These are phyloP conservation scores for Echinops telfairi DNA, from an alignment of 2,113 vertebrate genomes.

Conservation along the genomic window DNA sequence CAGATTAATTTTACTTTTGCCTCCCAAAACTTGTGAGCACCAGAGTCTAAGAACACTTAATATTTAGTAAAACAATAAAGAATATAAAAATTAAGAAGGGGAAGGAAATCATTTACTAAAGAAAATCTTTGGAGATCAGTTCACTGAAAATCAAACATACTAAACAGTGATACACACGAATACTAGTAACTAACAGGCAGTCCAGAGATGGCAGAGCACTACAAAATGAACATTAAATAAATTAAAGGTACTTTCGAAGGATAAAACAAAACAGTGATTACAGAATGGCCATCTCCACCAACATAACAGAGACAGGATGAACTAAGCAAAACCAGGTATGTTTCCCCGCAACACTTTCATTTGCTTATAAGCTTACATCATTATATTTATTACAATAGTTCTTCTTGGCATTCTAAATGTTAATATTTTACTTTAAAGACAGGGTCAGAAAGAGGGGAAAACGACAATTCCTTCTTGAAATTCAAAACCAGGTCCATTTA, in stretches of 20 bases:
- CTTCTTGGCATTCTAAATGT: slow-evolving; percentile 27
- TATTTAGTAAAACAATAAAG: slow-evolving; percentile 77
- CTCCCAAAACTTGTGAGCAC: slow-evolving; percentile 77
- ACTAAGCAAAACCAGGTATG: background rate
- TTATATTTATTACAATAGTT: slow-evolving; percentile 59
- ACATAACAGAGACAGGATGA: slow-evolving; percentile 7
- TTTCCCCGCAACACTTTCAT: slow-evolving; percentile 25
- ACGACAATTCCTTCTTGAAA: slow-evolving; percentile 53
- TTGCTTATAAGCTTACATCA: background rate
- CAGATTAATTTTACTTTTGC: slow-evolving; percentile 73
- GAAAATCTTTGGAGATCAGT: slow-evolving; percentile 95
- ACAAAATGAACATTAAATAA: slow-evolving; percentile 89
- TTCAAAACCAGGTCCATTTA: background rate
- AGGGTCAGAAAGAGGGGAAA: slow-evolving; percentile 42
- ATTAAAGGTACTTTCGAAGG: slow-evolving; percentile 86
- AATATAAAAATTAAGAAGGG: slow-evolving; percentile 64
- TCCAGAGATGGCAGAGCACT: slow-evolving; percentile 83
- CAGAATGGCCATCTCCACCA: slow-evolving; percentile 78
- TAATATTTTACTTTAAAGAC: slow-evolving; percentile 23
- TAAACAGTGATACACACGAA: slow-evolving; percentile 89
- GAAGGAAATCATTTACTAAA: slow-evolving; percentile 83
- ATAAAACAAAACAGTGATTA: slow-evolving; percentile 79
- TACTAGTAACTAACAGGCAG: slow-evolving; percentile 86
- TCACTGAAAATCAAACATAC: slow-evolving; percentile 87
- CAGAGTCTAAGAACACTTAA: slow-evolving; percentile 82